These are phyloP conservation scores for Megathymus violae DNA, from an alignment of 1,140 invertebrate genomes.

Conservation along the genomic window DNA sequence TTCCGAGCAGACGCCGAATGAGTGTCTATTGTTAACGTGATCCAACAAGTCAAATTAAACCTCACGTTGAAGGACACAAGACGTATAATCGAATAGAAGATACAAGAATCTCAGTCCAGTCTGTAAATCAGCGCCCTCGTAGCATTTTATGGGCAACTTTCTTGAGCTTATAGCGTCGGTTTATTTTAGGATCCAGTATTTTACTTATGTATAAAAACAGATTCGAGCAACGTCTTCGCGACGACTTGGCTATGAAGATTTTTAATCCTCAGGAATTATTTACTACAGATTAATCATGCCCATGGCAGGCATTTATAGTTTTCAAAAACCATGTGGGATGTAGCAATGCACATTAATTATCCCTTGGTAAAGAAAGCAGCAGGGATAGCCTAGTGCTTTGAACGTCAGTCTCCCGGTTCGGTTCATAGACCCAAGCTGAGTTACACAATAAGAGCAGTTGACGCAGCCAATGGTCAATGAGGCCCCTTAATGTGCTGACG, in stretches of 20 bases:
- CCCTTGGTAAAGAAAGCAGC: no score
- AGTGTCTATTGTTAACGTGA: slow-evolving; percentile 43
- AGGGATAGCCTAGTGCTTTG: no score
- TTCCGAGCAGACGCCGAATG: slow-evolving; percentile 58
- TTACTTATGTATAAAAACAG: slow-evolving; percentile 17
- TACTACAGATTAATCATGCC: no score
- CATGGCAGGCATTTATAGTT: no score
- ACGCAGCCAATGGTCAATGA: slow-evolving; percentile 4
- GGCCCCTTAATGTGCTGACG: slow-evolving; percentile 13
- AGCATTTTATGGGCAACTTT: slow-evolving; percentile 54
- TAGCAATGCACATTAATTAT: no score
- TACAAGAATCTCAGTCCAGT: slow-evolving; percentile 34
- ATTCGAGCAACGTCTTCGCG: slow-evolving; percentile 3
- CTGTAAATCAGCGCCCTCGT: slow-evolving; percentile 54
- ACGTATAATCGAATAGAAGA: slow-evolving; percentile 46
- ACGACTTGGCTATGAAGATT: slow-evolving; percentile 4
- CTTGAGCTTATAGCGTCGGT: slow-evolving; percentile 49
- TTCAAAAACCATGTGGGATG: not conserved
- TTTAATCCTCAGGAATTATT: slow-evolving; percentile 39
- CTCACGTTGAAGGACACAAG: slow-evolving; percentile 45
- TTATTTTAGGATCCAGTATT: slow-evolving; percentile 48
- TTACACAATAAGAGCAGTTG: not conserved
- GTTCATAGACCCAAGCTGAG: no score
- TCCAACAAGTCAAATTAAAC: slow-evolving; percentile 49
- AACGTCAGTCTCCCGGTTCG: no score